Evolutionary conservation across 2,888 invertebrate genomes (phyloP).

Genomic region (Drosophila paranaensis): DNA sequence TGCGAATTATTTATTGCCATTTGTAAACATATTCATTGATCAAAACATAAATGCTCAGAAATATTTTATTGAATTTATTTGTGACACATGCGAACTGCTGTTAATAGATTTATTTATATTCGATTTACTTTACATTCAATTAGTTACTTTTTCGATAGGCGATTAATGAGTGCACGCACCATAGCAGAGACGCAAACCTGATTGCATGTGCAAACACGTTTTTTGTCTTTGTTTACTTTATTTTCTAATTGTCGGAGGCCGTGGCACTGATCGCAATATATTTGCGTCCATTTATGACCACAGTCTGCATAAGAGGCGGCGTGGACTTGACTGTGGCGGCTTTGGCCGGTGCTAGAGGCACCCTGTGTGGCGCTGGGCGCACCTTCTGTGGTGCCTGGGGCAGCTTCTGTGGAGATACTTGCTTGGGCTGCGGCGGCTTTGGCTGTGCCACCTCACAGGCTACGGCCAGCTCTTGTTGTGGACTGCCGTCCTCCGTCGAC

Average conservation of each 20-base stretch:
- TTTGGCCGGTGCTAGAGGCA: neutral
- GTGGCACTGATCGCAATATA: constrained; percentile 55
- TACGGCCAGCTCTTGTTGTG: too few species aligned
- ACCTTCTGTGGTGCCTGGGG: neutral
- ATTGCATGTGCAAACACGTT: too few species aligned
- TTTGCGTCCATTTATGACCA: constrained; percentile 56
- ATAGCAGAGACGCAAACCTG: constrained; percentile 1
- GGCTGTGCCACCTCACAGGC: neutral
- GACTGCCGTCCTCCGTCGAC: too few species aligned
- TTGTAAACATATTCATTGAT: neutral
- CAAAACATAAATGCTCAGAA: neutral
- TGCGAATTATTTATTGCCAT: neutral
- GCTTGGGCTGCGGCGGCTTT: neutral
- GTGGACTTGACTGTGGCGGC: constrained; percentile 7
- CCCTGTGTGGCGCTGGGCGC: neutral
- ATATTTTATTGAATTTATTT: neutral
- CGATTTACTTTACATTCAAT: neutral
- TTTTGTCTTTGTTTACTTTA: neutral
- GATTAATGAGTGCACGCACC: neutral
- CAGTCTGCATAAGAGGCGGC: constrained; percentile 62
- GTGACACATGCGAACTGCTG: neutral
- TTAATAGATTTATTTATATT: neutral
- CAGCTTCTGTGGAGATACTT: neutral
- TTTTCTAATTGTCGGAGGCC: constrained; percentile 28
- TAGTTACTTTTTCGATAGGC: neutral